Conservation (phyloP, 2,113 vertebrate genomes). For the Myotis davidii region DNA sequence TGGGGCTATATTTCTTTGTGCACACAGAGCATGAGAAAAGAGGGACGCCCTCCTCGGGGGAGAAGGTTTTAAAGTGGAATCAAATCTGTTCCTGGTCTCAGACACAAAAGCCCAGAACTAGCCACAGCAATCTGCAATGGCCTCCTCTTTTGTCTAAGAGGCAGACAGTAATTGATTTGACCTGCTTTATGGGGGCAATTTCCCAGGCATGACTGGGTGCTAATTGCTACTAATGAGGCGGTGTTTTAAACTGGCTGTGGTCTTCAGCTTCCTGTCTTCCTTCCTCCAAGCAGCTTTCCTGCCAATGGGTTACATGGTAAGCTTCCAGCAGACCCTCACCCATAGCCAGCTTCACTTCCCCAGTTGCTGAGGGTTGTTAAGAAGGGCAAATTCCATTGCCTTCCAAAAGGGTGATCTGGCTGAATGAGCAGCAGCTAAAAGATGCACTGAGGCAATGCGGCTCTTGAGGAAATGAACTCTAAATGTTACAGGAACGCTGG, state of each 20-base stretch:
- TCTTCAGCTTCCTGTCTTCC: conserved; percentile 60
- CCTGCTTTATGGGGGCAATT: conserved; percentile 64
- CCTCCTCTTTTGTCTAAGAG: conserved; percentile 45
- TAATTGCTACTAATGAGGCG: conserved; percentile 77
- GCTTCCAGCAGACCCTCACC: conserved; percentile 34
- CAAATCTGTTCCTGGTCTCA: conserved; percentile 35
- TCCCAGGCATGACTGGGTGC: conserved; percentile 71
- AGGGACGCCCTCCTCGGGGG: conserved; percentile 31
- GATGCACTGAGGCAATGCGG: neutral
- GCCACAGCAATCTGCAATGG: neutral
- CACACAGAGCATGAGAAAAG: conserved; percentile 32
- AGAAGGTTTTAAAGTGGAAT: conserved; percentile 50
- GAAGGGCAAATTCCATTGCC: conserved; percentile 44
- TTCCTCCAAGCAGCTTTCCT: conserved; percentile 17
- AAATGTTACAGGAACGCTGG: conserved; percentile 51
- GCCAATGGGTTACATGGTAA: conserved; percentile 38
- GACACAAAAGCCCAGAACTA: conserved; percentile 37
- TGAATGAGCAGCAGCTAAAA: conserved; percentile 23
- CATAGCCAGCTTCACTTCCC: neutral
- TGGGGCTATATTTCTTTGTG: conserved; percentile 46
- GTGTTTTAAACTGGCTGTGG: conserved; percentile 59
- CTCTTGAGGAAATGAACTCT: conserved; percentile 60
- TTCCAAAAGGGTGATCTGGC: conserved; percentile 52
- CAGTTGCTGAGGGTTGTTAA: conserved; percentile 3
- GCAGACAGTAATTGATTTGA: conserved; percentile 70